A percentile compares a stretch with the other conserved stretches of the same genome.
Evolutionary conservation across 2,113 vertebrate species (phyloP).

Genomic region (Hepsetus odoe): DNA sequence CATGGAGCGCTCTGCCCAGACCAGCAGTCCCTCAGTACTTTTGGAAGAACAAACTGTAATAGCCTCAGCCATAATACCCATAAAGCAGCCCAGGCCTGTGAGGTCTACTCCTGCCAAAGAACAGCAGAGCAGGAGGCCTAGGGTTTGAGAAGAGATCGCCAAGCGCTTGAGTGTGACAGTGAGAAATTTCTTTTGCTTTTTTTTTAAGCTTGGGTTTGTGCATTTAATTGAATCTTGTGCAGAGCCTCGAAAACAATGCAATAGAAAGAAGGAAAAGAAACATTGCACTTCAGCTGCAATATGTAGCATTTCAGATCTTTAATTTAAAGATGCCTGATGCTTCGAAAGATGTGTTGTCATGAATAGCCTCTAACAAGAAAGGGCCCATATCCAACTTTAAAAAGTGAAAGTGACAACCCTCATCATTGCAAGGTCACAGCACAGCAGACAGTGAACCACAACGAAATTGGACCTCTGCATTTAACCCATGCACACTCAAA

Average conservation of each 20-base stretch:
- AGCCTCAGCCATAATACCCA: slow-evolving; percentile 45
- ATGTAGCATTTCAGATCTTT: neutral
- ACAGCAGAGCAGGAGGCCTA: slow-evolving; percentile 36
- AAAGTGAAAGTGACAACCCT: no score
- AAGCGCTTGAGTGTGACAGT: slow-evolving; percentile 38
- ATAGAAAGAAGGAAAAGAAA: neutral
- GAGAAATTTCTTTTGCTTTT: slow-evolving; percentile 34
- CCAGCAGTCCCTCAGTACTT: slow-evolving; percentile 40
- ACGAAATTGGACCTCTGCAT: no score
- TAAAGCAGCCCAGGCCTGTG: slow-evolving; percentile 47
- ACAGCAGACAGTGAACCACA: no score
- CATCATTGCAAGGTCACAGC: no score
- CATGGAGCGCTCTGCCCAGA: slow-evolving; percentile 43
- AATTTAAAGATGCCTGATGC: neutral
- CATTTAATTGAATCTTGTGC: slow-evolving; percentile 10
- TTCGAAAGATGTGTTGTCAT: neutral
- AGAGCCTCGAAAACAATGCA: neutral
- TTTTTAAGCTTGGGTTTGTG: slow-evolving; percentile 14
- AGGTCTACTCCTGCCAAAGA: slow-evolving; percentile 41
- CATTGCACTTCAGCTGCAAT: neutral
- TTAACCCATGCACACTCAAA: no score
- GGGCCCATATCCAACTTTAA: no score
- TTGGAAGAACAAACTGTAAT: slow-evolving; percentile 55
- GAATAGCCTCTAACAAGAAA: neutral
- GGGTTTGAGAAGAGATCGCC: slow-evolving; percentile 22